phyloP scores from a whole-genome alignment of 2,888 invertebrate species.

The Cactoblastis cactorum region DNA sequence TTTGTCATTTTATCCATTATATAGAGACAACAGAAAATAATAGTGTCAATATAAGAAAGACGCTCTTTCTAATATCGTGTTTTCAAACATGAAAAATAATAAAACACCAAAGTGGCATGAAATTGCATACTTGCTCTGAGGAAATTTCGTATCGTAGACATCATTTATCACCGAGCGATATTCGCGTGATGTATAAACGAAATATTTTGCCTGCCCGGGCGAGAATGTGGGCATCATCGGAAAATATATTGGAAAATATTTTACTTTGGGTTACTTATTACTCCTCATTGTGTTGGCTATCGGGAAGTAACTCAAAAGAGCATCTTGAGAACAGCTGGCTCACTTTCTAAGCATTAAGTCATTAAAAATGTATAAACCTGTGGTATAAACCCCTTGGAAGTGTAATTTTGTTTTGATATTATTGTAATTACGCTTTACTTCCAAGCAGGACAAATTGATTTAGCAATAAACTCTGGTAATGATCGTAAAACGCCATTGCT shows the following conservation, averaged over 20 bases:
- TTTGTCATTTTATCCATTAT: too few species aligned
- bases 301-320: too few species aligned
- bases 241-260: too few species aligned
- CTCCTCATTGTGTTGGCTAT: too few species aligned
- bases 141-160: not conserved
- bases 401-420: not conserved
- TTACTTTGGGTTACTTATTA: too few species aligned
- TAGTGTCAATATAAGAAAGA: too few species aligned
- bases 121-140: not conserved
- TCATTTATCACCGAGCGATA: not conserved
- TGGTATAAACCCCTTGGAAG: too few species aligned
- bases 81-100: not conserved
- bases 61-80: too few species aligned
- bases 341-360: too few species aligned
- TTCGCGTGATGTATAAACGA: not conserved
- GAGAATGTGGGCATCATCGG: not conserved
- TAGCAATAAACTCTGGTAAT: slow-evolving; percentile 6
- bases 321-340: too few species aligned
- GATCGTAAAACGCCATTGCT: not conserved
- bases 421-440: not conserved
- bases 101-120: not conserved
- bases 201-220: not conserved
- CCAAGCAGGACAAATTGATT: not conserved
- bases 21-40: not conserved
- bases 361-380: not conserved